Percentiles rank a stretch among this genome's conserved stretches.
Evolutionary conservation across 2,797 vertebrate genomes (phyloP).

Genomic region (Gallinago stenura): DNA sequence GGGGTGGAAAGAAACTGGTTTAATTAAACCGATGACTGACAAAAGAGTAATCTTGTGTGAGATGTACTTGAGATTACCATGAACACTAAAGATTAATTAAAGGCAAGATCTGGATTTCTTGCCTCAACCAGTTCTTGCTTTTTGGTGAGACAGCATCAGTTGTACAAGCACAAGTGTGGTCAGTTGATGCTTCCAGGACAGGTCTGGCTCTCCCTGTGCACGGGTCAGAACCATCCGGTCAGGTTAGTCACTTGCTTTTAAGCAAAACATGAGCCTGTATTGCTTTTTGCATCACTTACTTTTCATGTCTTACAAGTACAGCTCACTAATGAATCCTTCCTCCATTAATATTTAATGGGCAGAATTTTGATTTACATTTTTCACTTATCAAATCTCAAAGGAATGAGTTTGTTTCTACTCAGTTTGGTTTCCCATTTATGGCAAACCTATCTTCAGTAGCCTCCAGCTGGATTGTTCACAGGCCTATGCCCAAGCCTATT

Average conservation of each 20-base stretch:
- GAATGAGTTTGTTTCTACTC: background rate
- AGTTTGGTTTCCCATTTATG: background rate
- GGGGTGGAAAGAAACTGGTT: background rate
- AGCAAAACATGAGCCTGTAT: background rate
- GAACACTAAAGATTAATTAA: background rate
- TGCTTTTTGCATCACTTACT: background rate
- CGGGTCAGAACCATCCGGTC: background rate
- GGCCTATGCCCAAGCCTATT: background rate
- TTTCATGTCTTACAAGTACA: slow-evolving; percentile 11
- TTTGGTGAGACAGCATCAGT: background rate
- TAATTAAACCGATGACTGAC: background rate
- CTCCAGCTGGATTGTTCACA: background rate
- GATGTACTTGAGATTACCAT: background rate
- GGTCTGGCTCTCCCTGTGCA: background rate
- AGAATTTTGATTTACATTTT: slow-evolving; percentile 21
- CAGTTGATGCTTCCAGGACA: background rate
- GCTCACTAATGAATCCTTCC: slow-evolving; percentile 7
- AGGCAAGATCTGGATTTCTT: background rate
- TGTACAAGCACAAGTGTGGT: background rate
- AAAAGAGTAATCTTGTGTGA: background rate
- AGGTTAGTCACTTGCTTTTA: background rate
- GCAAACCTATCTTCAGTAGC: background rate
- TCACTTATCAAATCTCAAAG: background rate
- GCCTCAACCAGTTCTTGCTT: background rate
- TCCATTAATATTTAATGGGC: background rate